Evolutionary conservation across 2,888 invertebrate species (phyloP).

Genomic region (Brachyptera risi): DNA sequence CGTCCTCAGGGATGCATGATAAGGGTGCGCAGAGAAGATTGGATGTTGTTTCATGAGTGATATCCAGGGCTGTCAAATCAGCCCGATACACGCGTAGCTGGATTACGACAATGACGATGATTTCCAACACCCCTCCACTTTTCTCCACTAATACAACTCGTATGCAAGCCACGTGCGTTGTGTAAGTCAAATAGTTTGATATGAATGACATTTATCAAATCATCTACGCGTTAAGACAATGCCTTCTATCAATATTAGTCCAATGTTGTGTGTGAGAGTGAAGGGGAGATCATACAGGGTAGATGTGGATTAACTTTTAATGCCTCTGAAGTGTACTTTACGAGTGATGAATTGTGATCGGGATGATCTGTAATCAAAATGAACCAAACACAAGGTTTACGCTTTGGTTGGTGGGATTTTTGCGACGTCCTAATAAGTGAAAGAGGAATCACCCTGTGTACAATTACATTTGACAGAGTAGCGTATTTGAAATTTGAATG

Average conservation of each 20-base stretch:
- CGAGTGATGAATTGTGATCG: constrained; percentile 21
- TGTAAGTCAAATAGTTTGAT: not conserved
- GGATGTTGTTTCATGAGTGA: not conserved
- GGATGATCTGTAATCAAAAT: no score
- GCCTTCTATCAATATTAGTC: constrained; percentile 12
- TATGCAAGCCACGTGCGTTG: constrained; percentile 1
- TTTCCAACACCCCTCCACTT: not conserved
- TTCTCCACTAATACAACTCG: not conserved
- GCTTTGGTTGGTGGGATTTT: no score
- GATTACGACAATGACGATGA: no score
- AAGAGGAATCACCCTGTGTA: no score
- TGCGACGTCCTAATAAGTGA: constrained; percentile 6
- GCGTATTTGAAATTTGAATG: no score
- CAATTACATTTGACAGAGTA: no score
- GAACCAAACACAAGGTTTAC: no score
- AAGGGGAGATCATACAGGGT: not conserved
- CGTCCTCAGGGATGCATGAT: constrained; percentile 26
- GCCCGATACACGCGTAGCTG: constrained; percentile 28
- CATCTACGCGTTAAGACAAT: constrained; percentile 32
- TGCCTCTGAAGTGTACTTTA: constrained; percentile 5
- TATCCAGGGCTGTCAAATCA: constrained; percentile 23
- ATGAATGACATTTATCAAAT: constrained; percentile 29
- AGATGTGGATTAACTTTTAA: constrained; percentile 17
- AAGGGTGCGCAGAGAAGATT: constrained; percentile 16
- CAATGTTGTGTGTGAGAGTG: not conserved